Conservation (phyloP, 2,888 invertebrate species). For the Drosophila mayaguana region DNA sequence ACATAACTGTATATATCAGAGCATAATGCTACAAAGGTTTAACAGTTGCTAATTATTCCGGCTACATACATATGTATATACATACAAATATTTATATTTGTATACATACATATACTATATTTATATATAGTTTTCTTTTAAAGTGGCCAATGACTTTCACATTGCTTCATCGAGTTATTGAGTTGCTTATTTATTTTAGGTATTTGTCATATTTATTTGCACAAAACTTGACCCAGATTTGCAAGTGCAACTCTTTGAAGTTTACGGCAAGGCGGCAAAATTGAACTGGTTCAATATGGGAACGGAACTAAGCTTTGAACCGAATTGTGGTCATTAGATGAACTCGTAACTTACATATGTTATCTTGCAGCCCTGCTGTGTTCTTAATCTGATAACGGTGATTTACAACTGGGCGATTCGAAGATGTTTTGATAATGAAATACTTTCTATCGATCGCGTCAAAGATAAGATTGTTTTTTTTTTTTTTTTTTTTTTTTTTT, state of each 20-base stretch:
- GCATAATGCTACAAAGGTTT: slow-evolving; percentile 22
- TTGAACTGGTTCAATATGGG: background rate
- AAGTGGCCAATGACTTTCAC: slow-evolving; percentile 45
- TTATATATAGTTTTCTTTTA: background rate
- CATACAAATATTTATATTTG: background rate
- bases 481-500: background rate
- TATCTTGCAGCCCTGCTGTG: background rate
- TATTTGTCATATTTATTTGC: slow-evolving; percentile 32
- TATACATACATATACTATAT: background rate
- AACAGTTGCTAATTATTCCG: slow-evolving; percentile 37
- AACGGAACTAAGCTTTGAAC: background rate
- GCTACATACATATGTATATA: slow-evolving; percentile 2
- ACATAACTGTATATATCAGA: slow-evolving; percentile 31
- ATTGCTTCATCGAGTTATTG: slow-evolving; percentile 10
- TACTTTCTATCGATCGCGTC: background rate
- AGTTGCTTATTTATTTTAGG: background rate
- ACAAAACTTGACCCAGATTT: slow-evolving; percentile 55
- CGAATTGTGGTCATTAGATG: background rate
- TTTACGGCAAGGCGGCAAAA: background rate
- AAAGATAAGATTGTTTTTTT: background rate
- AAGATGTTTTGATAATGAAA: background rate
- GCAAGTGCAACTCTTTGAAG: slow-evolving; percentile 7
- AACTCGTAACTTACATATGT: background rate
- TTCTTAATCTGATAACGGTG: background rate
- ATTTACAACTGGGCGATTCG: background rate